Conservation (phyloP, 2,113 vertebrate genomes). For the Nothocercus nigrocapillus region DNA sequence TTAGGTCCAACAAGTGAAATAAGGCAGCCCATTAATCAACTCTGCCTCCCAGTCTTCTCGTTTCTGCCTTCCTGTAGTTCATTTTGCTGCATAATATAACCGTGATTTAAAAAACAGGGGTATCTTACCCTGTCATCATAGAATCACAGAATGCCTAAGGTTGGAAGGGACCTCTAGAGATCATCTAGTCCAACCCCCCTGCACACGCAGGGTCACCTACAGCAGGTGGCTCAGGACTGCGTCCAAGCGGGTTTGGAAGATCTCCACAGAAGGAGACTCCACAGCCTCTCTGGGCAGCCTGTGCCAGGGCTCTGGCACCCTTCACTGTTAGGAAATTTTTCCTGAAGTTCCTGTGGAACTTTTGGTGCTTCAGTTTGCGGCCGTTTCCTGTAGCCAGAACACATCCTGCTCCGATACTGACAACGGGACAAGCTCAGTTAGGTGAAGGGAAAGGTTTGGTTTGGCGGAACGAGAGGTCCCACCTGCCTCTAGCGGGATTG, state of each 20-base stretch:
- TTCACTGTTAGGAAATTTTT: too few species aligned
- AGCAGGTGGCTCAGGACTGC: too few species aligned
- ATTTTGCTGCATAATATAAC: slow-evolving; percentile 49
- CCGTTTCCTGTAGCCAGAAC: neutral
- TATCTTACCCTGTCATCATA: neutral
- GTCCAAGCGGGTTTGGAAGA: too few species aligned
- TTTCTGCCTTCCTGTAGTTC: slow-evolving; percentile 28
- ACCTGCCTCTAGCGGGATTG: slow-evolving; percentile 51
- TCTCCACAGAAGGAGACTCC: too few species aligned
- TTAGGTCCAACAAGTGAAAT: slow-evolving; percentile 68
- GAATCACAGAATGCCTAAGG: too few species aligned
- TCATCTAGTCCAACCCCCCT: too few species aligned
- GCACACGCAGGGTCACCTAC: too few species aligned
- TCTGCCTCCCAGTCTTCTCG: neutral
- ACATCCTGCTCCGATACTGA: neutral
- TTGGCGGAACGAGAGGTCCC: slow-evolving; percentile 39
- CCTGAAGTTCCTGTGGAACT: too few species aligned
- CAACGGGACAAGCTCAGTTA: slow-evolving; percentile 51
- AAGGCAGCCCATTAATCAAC: slow-evolving; percentile 72
- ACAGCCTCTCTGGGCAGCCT: too few species aligned
- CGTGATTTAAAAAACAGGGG: slow-evolving; percentile 24
- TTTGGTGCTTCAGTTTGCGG: too few species aligned
- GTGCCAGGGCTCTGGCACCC: too few species aligned
- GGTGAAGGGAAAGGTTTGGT: slow-evolving; percentile 58
- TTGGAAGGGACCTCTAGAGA: too few species aligned